These are phyloP conservation scores for Frieseomelitta varia DNA, from an alignment of 1,140 invertebrate genomes.

Conservation along the genomic window DNA sequence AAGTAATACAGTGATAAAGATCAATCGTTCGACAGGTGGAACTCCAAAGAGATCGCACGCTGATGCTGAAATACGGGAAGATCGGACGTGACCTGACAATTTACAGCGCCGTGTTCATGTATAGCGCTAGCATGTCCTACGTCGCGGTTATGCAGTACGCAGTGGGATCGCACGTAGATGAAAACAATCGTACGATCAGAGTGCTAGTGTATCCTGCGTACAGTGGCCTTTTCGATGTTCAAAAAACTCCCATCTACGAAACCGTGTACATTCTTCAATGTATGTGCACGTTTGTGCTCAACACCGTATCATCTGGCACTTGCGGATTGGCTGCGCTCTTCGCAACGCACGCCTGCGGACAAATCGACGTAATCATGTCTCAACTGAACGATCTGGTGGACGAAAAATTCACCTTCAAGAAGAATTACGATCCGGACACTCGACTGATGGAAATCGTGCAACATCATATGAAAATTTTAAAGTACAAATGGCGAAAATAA, in stretches of 20 bases:
- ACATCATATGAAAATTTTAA: slow-evolving; percentile 43
- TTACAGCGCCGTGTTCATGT: slow-evolving; percentile 55
- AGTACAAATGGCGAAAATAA: background rate
- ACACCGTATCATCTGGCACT: slow-evolving; percentile 24
- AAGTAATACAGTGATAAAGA: too few species aligned
- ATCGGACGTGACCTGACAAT: slow-evolving; percentile 51
- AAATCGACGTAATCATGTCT: slow-evolving; percentile 56
- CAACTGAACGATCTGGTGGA: slow-evolving; percentile 51
- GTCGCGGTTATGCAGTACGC: slow-evolving; percentile 27
- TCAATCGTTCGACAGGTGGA: slow-evolving; percentile 35
- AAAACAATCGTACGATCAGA: slow-evolving; percentile 45
- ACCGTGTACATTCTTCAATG: slow-evolving; percentile 50
- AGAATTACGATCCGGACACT: background rate
- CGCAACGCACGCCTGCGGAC: slow-evolving; percentile 38
- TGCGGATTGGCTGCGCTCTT: background rate
- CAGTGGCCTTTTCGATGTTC: slow-evolving; percentile 20
- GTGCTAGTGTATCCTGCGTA: slow-evolving; percentile 54
- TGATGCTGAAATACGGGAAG: slow-evolving; percentile 57
- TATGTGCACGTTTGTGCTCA: slow-evolving; percentile 39
- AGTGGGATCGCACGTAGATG: background rate
- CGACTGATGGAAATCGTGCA: slow-evolving; percentile 46
- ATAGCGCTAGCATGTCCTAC: slow-evolving; percentile 42
- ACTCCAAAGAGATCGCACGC: background rate
- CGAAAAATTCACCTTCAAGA: background rate
- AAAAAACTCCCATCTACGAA: slow-evolving; percentile 55